phyloP scores from a whole-genome alignment of 1,140 invertebrate genomes.

The Andricus grossulariae region DNA sequence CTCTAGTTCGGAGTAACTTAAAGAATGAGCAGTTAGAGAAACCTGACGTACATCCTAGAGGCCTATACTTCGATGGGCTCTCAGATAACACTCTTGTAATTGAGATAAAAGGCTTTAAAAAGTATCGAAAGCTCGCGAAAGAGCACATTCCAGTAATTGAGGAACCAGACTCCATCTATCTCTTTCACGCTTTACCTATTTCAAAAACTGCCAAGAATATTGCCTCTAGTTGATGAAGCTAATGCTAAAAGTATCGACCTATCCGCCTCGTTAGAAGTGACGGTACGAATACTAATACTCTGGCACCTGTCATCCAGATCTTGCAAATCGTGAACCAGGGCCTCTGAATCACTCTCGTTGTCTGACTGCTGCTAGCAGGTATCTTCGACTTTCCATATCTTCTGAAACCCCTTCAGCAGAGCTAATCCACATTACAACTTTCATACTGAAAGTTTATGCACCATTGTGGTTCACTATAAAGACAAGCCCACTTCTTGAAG shows the following conservation, averaged over 20 bases:
- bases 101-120: background rate
- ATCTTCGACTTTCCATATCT: background rate
- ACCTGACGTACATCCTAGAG: no score
- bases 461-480: no score
- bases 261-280: no score
- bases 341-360: background rate
- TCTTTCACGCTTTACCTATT: background rate
- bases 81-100: background rate
- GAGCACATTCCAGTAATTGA: background rate
- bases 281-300: background rate
- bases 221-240: background rate
- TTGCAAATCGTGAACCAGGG: no score
- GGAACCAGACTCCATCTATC: background rate
- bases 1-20: no score
- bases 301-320: background rate
- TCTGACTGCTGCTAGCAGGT: background rate
- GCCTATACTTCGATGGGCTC: no score
- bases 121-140: no score
- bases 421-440: no score
- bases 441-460: no score
- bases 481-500: no score
- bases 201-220: background rate
- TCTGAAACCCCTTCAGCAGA: no score
- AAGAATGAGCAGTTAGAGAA: no score
- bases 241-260: background rate